Percentiles rank a stretch among this genome's conserved stretches.
These are phyloP conservation scores for Eudyptes chrysolophus DNA, from an alignment of 2,113 vertebrate genomes.

Conservation along the genomic window DNA sequence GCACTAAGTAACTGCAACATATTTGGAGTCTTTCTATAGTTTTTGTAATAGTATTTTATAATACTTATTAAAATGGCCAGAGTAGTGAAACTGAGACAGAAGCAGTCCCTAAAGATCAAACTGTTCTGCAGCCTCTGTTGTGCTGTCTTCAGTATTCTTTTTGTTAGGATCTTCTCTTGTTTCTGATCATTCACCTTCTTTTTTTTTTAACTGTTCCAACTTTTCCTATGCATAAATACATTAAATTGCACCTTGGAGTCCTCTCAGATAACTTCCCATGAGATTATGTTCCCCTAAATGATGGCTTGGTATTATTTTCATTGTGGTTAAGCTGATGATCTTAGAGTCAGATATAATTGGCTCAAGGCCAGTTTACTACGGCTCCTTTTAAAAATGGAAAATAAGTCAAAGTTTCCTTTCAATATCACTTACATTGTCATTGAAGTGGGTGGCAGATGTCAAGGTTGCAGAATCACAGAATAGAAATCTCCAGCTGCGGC, in stretches of 20 bases:
- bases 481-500: not conserved
- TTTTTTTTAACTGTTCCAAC: not conserved
- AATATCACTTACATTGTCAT: not conserved
- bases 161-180: not conserved
- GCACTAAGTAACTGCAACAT: not conserved
- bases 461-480: not conserved
- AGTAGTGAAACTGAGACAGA: not conserved
- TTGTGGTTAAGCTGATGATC: not conserved
- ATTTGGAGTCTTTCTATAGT: not conserved
- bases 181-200: not conserved
- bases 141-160: not conserved
- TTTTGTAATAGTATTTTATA: not conserved
- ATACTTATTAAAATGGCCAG: not conserved
- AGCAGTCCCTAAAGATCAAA: not conserved
- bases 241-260: not conserved
- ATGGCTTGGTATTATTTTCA: not conserved
- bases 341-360: not conserved
- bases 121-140: not conserved
- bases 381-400: not conserved
- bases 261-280: not conserved
- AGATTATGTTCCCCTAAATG: not conserved
- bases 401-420: not conserved
- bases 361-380: not conserved
- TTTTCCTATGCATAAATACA: not conserved
- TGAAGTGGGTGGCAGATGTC: rapidly evolving